Evolutionary conservation across 2,113 vertebrate genomes (phyloP).

Genomic region (Scomber colias): DNA sequence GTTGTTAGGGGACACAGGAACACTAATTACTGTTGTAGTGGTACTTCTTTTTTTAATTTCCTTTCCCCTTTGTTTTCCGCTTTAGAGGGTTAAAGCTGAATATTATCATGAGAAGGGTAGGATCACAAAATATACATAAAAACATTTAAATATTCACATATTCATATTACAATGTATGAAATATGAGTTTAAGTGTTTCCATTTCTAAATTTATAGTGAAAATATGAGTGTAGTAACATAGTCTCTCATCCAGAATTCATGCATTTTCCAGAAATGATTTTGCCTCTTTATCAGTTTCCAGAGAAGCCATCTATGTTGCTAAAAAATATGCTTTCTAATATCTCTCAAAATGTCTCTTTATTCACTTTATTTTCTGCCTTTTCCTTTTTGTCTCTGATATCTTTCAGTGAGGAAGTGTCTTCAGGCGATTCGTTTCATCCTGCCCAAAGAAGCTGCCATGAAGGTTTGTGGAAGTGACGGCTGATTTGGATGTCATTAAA

Average conservation of each 20-base stretch:
- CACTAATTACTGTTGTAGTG: slow-evolving; percentile 54
- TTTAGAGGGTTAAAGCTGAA: background rate
- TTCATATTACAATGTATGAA: too few relatives aligned
- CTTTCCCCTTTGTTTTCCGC: slow-evolving; percentile 9
- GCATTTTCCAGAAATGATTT: background rate
- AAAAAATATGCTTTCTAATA: background rate
- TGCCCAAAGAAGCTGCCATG: slow-evolving; percentile 94
- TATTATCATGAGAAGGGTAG: background rate
- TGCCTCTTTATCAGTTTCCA: too few relatives aligned
- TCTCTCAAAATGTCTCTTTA: background rate
- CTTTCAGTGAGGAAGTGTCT: slow-evolving; percentile 93
- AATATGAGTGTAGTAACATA: too few relatives aligned
- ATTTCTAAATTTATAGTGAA: too few relatives aligned
- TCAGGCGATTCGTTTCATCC: slow-evolving; percentile 91
- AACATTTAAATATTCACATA: too few relatives aligned
- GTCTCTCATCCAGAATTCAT: too few relatives aligned
- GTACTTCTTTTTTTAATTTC: slow-evolving; percentile 46
- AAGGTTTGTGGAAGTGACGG: slow-evolving; percentile 82
- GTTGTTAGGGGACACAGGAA: slow-evolving; percentile 31
- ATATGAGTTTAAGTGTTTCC: too few relatives aligned
- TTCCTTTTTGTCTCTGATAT: background rate
- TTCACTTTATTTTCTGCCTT: background rate
- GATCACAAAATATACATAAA: too few relatives aligned
- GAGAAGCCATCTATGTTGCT: too few relatives aligned
- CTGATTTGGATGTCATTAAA: background rate